These are phyloP conservation scores for Ciconia stormi DNA, from an alignment of 2,113 vertebrate genomes.

Conservation along the genomic window DNA sequence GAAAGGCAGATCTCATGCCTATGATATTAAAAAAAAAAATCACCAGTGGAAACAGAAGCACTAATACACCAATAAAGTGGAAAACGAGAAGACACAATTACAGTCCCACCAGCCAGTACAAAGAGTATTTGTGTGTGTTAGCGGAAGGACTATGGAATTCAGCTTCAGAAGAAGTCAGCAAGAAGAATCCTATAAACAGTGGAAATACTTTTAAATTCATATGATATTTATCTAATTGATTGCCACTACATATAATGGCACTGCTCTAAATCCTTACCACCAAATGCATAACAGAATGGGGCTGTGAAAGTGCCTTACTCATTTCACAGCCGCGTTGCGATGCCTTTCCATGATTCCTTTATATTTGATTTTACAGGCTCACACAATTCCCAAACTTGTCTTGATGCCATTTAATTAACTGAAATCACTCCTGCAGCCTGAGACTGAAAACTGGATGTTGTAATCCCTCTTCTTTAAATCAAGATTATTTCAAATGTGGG, in stretches of 20 bases:
- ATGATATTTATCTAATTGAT: background rate
- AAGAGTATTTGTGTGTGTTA: background rate
- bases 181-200: background rate
- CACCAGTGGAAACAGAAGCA: background rate
- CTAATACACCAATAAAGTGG: background rate
- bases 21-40: background rate
- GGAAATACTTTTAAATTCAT: background rate
- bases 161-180: background rate
- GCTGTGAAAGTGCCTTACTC: background rate
- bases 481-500: conserved; percentile 2
- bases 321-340: background rate
- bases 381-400: background rate
- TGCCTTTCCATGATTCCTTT: background rate
- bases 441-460: background rate
- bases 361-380: background rate
- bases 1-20: background rate
- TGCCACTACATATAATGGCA: background rate
- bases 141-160: background rate
- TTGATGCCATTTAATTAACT: background rate
- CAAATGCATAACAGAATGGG: background rate
- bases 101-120: background rate
- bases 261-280: background rate
- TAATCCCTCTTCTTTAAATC: background rate
- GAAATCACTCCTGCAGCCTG: background rate
- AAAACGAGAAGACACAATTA: background rate